These are phyloP conservation scores for Trachelus stipa DNA, from an alignment of 2,888 invertebrate species.

Conservation along the genomic window DNA sequence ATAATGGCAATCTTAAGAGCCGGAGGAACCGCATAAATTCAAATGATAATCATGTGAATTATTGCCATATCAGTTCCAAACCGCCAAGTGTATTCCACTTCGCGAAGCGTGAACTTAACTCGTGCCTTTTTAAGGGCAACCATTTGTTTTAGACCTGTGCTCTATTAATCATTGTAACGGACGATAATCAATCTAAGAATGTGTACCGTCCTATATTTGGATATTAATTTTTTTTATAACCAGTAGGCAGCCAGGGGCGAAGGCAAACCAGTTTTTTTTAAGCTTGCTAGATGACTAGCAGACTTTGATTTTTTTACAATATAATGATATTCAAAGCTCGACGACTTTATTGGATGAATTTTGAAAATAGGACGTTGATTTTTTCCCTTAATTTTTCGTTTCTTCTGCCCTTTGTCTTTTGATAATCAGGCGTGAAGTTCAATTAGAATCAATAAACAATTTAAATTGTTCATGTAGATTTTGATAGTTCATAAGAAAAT, in stretches of 20 bases:
- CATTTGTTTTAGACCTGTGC: neutral
- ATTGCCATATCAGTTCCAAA: neutral
- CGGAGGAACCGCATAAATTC: neutral
- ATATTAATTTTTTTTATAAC: neutral
- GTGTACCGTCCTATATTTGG: neutral
- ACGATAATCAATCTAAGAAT: neutral
- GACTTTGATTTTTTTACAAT: neutral
- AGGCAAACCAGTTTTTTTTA: neutral
- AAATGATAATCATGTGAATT: neutral
- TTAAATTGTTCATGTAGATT: neutral
- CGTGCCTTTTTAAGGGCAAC: neutral
- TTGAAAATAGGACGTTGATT: neutral
- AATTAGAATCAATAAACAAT: neutral
- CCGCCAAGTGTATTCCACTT: neutral
- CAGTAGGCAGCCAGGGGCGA: neutral
- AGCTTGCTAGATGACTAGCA: neutral
- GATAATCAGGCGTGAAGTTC: neutral
- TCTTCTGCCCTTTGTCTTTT: neutral
- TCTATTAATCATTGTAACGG: neutral
- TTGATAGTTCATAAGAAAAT: neutral
- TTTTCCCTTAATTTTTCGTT: neutral
- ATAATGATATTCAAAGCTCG: neutral
- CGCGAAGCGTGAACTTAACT: neutral
- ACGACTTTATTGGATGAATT: neutral
- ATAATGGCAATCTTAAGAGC: neutral